Evolutionary conservation across 2,888 invertebrate genomes (phyloP).

Genomic region (Hecatera dysodea): DNA sequence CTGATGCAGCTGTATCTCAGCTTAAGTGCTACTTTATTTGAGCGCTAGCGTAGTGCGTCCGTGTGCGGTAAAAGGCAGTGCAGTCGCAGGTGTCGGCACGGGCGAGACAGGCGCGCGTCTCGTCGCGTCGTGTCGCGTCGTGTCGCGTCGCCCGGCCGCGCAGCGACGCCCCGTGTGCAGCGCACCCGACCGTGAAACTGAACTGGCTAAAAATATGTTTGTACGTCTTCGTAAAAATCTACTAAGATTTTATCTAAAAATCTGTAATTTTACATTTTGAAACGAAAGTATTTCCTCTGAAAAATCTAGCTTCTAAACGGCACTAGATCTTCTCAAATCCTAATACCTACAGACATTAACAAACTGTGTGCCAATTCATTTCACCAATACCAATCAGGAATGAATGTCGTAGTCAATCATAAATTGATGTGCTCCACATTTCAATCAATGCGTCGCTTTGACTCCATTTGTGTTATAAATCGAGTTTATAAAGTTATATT

Average conservation of each 20-base stretch:
- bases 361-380: slow-evolving; percentile 18
- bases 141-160: slow-evolving; percentile 9
- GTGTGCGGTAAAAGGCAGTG: slow-evolving; percentile 18
- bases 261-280: slow-evolving; percentile 3
- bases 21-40: slow-evolving; percentile 36
- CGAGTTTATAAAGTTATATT: slow-evolving; percentile 69
- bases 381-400: slow-evolving; percentile 28
- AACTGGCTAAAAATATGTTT: slow-evolving; percentile 32
- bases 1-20: slow-evolving; percentile 39
- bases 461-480: slow-evolving; percentile 62
- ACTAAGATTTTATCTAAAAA: not conserved
- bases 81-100: slow-evolving; percentile 28
- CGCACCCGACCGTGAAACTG: slow-evolving; percentile 46
- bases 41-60: slow-evolving; percentile 21
- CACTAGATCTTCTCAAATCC: not conserved
- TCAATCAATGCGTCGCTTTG: slow-evolving; percentile 61
- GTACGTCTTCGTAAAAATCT: slow-evolving; percentile 9
- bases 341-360: not conserved
- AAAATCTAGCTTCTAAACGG: not conserved
- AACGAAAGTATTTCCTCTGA: not conserved
- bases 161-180: not conserved
- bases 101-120: not conserved
- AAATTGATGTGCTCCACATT: slow-evolving; percentile 60
- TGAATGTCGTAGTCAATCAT: slow-evolving; percentile 45
- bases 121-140: slow-evolving; percentile 3